These are phyloP conservation scores for Oncorhynchus tshawytscha DNA, from an alignment of 2,113 vertebrate genomes.

Conservation along the genomic window DNA sequence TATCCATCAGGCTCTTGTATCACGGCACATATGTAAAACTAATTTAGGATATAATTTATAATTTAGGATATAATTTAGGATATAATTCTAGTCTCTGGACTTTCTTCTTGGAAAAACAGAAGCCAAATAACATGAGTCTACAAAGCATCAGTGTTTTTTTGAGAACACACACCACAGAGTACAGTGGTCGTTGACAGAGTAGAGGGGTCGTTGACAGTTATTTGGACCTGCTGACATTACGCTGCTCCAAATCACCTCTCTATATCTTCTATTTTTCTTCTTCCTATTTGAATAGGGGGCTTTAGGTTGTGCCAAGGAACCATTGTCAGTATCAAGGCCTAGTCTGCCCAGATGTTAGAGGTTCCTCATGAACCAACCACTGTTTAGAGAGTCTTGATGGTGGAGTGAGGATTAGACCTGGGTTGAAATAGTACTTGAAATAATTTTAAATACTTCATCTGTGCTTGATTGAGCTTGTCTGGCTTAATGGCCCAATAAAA, in stretches of 20 bases:
- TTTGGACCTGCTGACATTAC: slow-evolving; percentile 30
- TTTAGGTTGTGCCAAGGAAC: slow-evolving; percentile 42
- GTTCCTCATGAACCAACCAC: slow-evolving; percentile 34
- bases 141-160: background rate
- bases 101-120: background rate
- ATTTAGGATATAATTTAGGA: background rate
- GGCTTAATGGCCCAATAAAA: too few relatives aligned
- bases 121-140: background rate
- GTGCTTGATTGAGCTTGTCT: too few relatives aligned
- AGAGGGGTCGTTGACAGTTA: slow-evolving; percentile 10
- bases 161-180: background rate
- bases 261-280: slow-evolving; percentile 13
- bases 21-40: background rate
- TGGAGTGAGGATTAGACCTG: too few relatives aligned
- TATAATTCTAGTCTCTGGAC: background rate
- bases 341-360: slow-evolving; percentile 45
- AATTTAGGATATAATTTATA: background rate
- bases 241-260: slow-evolving; percentile 20
- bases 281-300: slow-evolving; percentile 43
- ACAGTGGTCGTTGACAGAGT: background rate
- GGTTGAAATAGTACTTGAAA: too few relatives aligned
- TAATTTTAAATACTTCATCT: too few relatives aligned
- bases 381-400: slow-evolving; percentile 5
- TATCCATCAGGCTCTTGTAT: background rate
- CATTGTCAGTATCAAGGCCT: slow-evolving; percentile 31